These are phyloP conservation scores for Cardiocondyla obscurior DNA, from an alignment of 1,140 invertebrate species.

Conservation along the genomic window DNA sequence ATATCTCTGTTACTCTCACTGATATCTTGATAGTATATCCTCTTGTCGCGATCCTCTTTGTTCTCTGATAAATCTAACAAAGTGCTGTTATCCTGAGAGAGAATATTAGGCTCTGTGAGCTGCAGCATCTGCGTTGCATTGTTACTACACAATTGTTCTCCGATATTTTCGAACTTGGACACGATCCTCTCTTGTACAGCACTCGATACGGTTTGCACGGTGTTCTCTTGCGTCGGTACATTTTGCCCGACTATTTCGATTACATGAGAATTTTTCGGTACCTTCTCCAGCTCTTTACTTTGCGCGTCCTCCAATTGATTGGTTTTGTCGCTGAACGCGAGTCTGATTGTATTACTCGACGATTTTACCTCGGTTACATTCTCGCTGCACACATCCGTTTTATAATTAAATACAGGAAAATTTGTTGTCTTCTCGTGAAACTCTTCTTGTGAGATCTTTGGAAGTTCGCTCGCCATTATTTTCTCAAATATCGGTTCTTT, in stretches of 20 bases:
- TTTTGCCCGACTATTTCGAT: background rate
- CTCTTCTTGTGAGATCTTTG: conserved; percentile 74
- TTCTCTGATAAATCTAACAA: background rate
- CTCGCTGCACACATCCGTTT: conserved; percentile 56
- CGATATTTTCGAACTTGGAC: conserved; percentile 57
- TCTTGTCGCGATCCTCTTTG: background rate
- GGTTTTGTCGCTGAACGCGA: background rate
- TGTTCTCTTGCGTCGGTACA: background rate
- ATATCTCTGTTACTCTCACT: background rate
- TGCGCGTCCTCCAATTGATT: conserved; percentile 7
- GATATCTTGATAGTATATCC: background rate
- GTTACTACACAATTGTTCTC: conserved; percentile 5
- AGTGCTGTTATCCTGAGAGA: conserved; percentile 5
- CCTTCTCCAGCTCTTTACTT: conserved; percentile 21
- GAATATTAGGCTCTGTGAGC: background rate
- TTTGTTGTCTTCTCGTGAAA: conserved; percentile 77
- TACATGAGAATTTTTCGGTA: background rate
- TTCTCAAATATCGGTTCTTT: conserved; percentile 75
- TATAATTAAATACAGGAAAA: conserved; percentile 78
- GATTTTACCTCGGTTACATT: conserved; percentile 22
- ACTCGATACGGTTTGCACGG: background rate
- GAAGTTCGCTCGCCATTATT: conserved; percentile 75
- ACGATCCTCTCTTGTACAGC: conserved; percentile 30
- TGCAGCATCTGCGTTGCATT: conserved; percentile 18
- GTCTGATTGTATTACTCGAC: conserved; percentile 13